A percentile compares a stretch with the other conserved stretches of the same genome.
Conservation (phyloP, 2,888 invertebrate genomes). For the Andrena flavipes region DNA sequence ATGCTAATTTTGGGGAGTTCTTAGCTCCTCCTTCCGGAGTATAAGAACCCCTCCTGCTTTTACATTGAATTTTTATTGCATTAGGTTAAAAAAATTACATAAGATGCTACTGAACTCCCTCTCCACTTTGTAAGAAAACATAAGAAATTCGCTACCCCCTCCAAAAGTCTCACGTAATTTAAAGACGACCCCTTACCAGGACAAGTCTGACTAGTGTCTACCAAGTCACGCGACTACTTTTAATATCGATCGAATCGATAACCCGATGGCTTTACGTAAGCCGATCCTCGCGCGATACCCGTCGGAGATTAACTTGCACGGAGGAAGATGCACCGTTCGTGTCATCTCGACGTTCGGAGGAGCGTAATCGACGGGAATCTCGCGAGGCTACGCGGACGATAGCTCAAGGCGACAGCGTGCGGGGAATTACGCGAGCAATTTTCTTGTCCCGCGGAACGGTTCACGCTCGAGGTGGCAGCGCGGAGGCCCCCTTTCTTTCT, state of each 20-base stretch:
- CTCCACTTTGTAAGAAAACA: background rate
- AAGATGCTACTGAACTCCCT: no score
- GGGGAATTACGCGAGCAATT: constrained; percentile 20
- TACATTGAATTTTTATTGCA: no score
- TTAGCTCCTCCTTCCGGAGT: no score
- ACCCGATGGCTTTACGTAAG: constrained; percentile 44
- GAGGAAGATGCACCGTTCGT: background rate
- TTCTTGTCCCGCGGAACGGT: constrained; percentile 35
- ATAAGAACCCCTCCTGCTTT: no score
- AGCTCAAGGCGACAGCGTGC: constrained; percentile 19
- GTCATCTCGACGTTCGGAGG: background rate
- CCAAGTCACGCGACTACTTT: constrained; percentile 46
- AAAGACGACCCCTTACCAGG: background rate
- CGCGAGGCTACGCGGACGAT: constrained; percentile 14
- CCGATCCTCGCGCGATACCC: background rate
- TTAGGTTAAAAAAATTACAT: no score
- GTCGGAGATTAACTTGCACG: background rate
- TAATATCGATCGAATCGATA: constrained; percentile 53
- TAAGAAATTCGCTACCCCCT: background rate
- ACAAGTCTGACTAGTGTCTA: background rate
- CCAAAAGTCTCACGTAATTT: background rate
- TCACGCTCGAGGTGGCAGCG: constrained; percentile 26
- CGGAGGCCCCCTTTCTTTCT: constrained; percentile 1
- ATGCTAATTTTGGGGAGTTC: no score
- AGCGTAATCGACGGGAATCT: constrained; percentile 29